These are phyloP conservation scores for Cardiocondyla obscurior DNA, from an alignment of 1,140 invertebrate species.

Conservation along the genomic window DNA sequence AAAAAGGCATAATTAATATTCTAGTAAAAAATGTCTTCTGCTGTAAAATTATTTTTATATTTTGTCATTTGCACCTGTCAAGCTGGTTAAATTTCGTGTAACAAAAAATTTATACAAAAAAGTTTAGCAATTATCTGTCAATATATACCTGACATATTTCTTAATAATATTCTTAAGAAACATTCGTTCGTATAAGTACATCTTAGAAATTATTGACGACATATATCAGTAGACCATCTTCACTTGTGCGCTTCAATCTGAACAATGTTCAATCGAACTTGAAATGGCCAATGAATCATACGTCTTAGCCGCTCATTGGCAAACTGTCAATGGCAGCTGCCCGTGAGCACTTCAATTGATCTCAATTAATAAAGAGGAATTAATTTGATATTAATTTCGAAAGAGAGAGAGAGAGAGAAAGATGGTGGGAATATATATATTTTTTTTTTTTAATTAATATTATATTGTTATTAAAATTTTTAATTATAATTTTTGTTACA, in stretches of 20 bases:
- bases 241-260: slow-evolving; percentile 23
- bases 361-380: slow-evolving; percentile 30
- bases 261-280: slow-evolving; percentile 22
- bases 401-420: background rate
- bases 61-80: background rate
- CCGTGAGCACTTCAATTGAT: background rate
- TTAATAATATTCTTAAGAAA: too few relatives aligned
- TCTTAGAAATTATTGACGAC: background rate
- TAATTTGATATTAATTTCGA: slow-evolving; percentile 5
- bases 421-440: background rate
- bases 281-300: slow-evolving; percentile 26
- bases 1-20: background rate
- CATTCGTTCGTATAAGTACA: background rate
- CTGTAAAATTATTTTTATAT: background rate
- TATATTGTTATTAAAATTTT: too few relatives aligned
- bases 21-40: too few relatives aligned
- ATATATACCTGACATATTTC: background rate
- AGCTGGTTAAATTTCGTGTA: background rate
- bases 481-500: too few relatives aligned
- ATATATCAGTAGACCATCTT: background rate
- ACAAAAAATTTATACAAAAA: background rate
- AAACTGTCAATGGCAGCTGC: slow-evolving; percentile 47
- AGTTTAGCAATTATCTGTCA: background rate
- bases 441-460: background rate
- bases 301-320: slow-evolving; percentile 31